These are phyloP conservation scores for Turdus rufiventris DNA, from an alignment of 2,113 vertebrate genomes.

Conservation along the genomic window DNA sequence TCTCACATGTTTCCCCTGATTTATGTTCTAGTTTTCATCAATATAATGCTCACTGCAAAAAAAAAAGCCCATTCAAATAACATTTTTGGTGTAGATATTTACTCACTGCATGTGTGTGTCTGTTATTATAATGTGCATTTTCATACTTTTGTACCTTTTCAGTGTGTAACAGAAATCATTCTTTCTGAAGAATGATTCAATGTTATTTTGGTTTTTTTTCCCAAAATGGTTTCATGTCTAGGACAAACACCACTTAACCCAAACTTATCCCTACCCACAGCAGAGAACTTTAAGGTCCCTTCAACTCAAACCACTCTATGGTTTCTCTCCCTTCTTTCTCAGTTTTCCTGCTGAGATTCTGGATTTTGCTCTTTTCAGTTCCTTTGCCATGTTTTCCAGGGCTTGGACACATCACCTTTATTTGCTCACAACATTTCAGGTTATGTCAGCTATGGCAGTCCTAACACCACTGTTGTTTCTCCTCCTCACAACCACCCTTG, in stretches of 20 bases:
- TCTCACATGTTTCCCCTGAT: background rate
- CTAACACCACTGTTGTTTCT: background rate
- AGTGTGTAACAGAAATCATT: background rate
- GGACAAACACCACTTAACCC: background rate
- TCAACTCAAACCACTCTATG: background rate
- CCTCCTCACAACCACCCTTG: background rate
- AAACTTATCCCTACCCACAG: background rate
- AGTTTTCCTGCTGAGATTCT: background rate
- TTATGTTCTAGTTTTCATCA: background rate
- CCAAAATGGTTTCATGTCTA: background rate
- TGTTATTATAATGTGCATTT: background rate
- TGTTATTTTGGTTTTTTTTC: background rate
- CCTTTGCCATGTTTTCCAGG: background rate
- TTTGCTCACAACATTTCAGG: background rate
- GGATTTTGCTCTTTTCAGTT: background rate
- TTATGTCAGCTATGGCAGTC: background rate
- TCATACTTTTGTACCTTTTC: background rate
- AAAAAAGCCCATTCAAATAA: background rate
- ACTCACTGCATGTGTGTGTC: background rate
- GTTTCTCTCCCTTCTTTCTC: background rate
- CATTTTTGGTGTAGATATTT: background rate
- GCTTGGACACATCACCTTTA: background rate
- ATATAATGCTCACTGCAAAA: background rate
- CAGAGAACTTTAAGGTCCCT: background rate
- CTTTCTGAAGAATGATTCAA: background rate